Evolutionary conservation across 2,113 vertebrate species (phyloP).

Genomic region (Lampris megalopsis): DNA sequence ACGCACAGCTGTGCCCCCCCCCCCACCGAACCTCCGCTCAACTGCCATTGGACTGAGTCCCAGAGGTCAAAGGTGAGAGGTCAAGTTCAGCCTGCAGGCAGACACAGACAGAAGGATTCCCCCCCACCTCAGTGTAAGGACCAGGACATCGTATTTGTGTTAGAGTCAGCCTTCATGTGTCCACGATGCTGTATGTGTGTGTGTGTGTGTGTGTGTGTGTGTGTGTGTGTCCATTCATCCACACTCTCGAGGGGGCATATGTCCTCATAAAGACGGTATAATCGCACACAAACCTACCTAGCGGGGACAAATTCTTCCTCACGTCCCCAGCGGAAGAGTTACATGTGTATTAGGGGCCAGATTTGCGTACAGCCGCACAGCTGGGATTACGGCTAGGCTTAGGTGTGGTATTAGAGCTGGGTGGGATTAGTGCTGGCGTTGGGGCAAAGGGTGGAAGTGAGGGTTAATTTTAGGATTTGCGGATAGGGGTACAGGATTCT

Average conservation of each 20-base stretch:
- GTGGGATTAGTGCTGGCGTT: no score
- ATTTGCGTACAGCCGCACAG: no score
- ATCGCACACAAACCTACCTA: conserved; percentile 16
- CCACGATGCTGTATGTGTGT: conserved; percentile 7
- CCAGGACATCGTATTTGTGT: background rate
- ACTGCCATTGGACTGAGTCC: conserved; percentile 52
- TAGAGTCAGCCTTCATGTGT: conserved; percentile 43
- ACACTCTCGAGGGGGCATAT: no score
- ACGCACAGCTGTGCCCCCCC: conserved; percentile 74
- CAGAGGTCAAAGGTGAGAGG: conserved; percentile 79
- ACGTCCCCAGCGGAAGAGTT: no score
- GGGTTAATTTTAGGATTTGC: no score
- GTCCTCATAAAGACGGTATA: no score
- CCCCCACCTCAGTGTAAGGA: background rate
- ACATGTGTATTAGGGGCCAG: no score
- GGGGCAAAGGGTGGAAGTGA: no score
- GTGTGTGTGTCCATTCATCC: background rate
- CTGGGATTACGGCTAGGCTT: no score
- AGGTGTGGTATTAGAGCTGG: no score
- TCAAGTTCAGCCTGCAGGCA: conserved; percentile 82
- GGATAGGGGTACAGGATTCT: no score
- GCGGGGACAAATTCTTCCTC: conserved; percentile 55
- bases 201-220: conserved; percentile 6
- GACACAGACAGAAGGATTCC: conserved; percentile 38
- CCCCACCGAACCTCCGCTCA: conserved; percentile 47